Evolutionary conservation across 2,113 vertebrate genomes (phyloP).

Genomic region (Myiagra hebetior): DNA sequence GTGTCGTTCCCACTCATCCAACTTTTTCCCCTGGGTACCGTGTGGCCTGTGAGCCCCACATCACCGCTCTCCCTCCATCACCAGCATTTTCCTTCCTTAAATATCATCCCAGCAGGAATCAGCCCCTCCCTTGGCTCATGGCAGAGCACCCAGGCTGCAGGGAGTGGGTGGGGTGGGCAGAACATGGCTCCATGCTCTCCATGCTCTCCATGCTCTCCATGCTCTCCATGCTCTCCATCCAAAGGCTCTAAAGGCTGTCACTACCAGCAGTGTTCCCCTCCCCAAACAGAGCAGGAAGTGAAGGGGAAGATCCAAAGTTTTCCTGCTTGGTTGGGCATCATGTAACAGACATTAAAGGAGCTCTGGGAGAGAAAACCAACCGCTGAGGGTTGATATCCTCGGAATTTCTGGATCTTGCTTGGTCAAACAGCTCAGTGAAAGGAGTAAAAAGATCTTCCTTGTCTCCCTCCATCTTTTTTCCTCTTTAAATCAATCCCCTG

Average conservation of each 20-base stretch:
- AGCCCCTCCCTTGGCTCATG: neutral
- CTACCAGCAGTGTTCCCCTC: neutral
- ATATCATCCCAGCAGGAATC: neutral
- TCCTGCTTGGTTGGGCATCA: neutral
- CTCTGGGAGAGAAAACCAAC: neutral
- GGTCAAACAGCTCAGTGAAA: neutral
- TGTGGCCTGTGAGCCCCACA: accelerated
- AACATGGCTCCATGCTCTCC: accelerated
- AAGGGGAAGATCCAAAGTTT: neutral
- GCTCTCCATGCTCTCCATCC: neutral
- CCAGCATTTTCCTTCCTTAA: neutral
- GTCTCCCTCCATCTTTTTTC: neutral
- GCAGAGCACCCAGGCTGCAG: neutral
- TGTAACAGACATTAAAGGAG: neutral
- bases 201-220: neutral
- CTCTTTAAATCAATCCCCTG: neutral
- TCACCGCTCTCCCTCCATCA: neutral
- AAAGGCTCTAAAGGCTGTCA: neutral
- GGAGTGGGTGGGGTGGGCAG: neutral
- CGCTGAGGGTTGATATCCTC: neutral
- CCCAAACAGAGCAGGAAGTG: neutral
- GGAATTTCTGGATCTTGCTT: neutral
- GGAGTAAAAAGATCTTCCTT: neutral
- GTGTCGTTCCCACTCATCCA: neutral
- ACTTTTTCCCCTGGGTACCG: accelerated